These are phyloP conservation scores for Hyles lineata DNA, from an alignment of 2,888 invertebrate genomes.

Conservation along the genomic window DNA sequence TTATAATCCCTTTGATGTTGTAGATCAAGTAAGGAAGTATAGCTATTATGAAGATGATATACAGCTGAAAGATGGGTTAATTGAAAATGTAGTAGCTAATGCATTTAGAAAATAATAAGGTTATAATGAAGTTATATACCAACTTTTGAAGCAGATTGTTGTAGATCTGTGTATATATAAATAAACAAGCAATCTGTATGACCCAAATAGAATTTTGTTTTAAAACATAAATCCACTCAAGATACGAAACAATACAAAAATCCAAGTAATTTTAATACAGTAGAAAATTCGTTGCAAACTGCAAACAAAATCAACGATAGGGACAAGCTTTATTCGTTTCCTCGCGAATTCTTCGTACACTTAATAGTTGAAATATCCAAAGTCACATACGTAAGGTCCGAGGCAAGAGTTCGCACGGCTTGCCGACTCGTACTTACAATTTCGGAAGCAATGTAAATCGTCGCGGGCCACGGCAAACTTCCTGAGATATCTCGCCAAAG, in stretches of 20 bases:
- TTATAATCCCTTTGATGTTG: conserved; percentile 11
- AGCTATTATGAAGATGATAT: not conserved
- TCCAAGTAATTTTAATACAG: conserved; percentile 1
- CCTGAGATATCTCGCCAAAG: conserved; percentile 79
- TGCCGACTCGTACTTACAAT: conserved; percentile 68
- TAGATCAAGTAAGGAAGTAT: conserved; percentile 3
- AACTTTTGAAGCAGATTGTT: too few relatives aligned
- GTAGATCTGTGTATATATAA: not conserved
- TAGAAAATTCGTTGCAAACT: not conserved
- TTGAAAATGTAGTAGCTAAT: not conserved
- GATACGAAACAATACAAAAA: not conserved
- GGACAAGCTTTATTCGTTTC: conserved; percentile 27
- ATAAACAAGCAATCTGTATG: too few relatives aligned
- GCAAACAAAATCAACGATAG: conserved; percentile 16
- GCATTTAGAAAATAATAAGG: too few relatives aligned
- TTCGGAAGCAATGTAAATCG: conserved; percentile 83
- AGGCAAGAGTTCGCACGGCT: conserved; percentile 55
- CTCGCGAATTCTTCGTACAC: conserved; percentile 31
- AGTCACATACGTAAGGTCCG: conserved; percentile 29
- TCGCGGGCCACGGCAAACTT: conserved; percentile 73
- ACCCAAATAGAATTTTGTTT: not conserved
- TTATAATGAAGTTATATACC: too few relatives aligned
- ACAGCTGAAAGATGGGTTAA: not conserved
- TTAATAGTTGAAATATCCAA: conserved; percentile 40
- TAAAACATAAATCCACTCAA: not conserved